Percentiles rank a stretch among this genome's conserved stretches.
These are phyloP conservation scores for Hemiprocne comata DNA, from an alignment of 2,113 vertebrate genomes.

Conservation along the genomic window DNA sequence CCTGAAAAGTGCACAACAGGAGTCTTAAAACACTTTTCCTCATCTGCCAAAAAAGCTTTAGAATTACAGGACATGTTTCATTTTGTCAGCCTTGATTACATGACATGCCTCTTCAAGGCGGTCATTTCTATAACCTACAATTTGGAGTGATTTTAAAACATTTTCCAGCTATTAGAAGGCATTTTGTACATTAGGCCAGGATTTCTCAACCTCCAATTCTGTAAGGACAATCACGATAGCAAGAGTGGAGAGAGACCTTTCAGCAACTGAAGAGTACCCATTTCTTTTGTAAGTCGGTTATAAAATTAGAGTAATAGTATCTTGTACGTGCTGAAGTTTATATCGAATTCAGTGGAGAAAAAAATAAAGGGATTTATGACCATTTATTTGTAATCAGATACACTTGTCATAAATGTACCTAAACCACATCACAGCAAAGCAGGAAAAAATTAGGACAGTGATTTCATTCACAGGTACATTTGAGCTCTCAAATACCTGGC, in stretches of 20 bases:
- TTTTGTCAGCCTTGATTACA: conserved; percentile 24
- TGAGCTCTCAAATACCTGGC: neutral
- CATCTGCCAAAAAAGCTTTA: neutral
- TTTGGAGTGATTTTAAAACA: conserved; percentile 17
- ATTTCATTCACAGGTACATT: neutral
- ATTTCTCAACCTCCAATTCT: neutral
- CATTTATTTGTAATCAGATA: neutral
- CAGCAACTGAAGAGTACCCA: neutral
- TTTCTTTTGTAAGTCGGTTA: neutral
- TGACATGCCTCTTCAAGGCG: neutral
- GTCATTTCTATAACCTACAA: neutral
- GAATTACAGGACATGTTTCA: conserved; percentile 9
- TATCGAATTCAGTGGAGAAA: neutral
- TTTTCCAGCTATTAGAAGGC: neutral
- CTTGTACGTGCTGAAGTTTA: neutral
- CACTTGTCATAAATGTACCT: neutral
- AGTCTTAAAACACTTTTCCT: conserved; percentile 16
- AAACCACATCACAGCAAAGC: neutral
- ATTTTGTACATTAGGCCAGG: conserved; percentile 12
- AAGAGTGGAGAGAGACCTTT: neutral
- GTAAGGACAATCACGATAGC: neutral
- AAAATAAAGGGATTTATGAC: neutral
- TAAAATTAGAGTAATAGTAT: neutral
- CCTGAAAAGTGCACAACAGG: neutral
- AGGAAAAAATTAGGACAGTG: neutral